phyloP scores from a whole-genome alignment of 2,888 invertebrate species.

The Nasonovia ribisnigri region DNA sequence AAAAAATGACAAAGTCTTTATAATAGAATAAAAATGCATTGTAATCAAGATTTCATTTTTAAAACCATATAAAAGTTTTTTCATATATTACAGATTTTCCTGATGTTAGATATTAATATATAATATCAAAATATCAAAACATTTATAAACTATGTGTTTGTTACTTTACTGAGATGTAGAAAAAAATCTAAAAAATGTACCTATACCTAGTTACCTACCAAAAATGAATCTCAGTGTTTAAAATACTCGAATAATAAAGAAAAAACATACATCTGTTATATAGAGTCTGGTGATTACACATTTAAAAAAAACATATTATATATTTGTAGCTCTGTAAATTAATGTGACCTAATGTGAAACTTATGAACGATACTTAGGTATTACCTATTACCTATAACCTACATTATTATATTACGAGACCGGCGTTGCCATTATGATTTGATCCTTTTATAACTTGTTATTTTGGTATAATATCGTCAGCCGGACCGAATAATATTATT shows the following conservation, averaged over 20 bases:
- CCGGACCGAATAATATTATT: not conserved
- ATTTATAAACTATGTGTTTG: no score
- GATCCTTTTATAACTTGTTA: not conserved
- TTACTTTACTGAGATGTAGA: no score
- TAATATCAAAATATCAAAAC: no score
- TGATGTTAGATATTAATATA: not conserved
- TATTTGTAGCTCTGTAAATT: not conserved
- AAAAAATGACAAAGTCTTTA: not conserved
- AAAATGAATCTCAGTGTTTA: not conserved
- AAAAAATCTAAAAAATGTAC: no score
- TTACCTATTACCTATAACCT: no score
- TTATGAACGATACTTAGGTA: no score
- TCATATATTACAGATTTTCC: not conserved
- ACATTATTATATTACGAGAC: not conserved
- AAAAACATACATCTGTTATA: not conserved
- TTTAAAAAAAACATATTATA: not conserved
- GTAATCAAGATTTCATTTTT: not conserved
- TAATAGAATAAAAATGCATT: not conserved
- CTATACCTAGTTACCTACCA: not conserved
- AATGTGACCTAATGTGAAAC: not conserved
- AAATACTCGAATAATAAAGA: not conserved
- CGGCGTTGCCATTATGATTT: not conserved
- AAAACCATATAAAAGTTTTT: not conserved
- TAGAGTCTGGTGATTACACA: not conserved
- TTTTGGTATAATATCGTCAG: not conserved